Evolutionary conservation across 2,113 vertebrate genomes (phyloP).

Genomic region (Tauraco erythrolophus): DNA sequence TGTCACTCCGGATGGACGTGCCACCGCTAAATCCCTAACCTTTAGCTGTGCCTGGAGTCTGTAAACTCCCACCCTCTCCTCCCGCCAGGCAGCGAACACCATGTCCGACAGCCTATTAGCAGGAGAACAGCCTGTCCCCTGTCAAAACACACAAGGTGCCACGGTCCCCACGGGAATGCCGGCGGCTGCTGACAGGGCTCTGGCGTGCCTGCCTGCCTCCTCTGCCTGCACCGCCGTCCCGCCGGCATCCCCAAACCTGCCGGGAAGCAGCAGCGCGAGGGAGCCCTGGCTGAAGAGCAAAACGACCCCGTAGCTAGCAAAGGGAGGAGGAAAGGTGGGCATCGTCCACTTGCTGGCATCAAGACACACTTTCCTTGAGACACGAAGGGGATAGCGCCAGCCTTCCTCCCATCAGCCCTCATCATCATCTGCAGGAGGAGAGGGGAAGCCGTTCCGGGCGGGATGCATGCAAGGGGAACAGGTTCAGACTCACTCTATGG

Average conservation of each 20-base stretch:
- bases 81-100: slow-evolving; percentile 16
- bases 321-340: not conserved
- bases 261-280: not conserved
- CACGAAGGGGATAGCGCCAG: accelerated
- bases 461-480: not conserved
- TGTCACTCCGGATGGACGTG: not conserved
- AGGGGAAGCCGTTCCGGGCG: not conserved
- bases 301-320: not conserved
- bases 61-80: slow-evolving; percentile 25
- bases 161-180: not conserved
- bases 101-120: slow-evolving; percentile 59
- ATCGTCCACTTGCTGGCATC: accelerated
- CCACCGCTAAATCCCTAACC: slow-evolving; percentile 54
- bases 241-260: not conserved
- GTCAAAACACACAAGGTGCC: slow-evolving; percentile 67
- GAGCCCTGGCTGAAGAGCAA: not conserved
- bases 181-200: not conserved
- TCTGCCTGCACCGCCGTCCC: not conserved
- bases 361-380: not conserved
- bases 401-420: not conserved
- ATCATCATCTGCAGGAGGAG: not conserved
- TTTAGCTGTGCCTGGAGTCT: slow-evolving; percentile 32
- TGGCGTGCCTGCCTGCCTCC: not conserved
- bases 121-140: slow-evolving; percentile 46
- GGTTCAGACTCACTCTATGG: not conserved